Evolutionary conservation across 2,888 invertebrate genomes (phyloP), one percentile per base, ranked within the genome.

Genomic region (Erpobdella octoculata): DNA sequence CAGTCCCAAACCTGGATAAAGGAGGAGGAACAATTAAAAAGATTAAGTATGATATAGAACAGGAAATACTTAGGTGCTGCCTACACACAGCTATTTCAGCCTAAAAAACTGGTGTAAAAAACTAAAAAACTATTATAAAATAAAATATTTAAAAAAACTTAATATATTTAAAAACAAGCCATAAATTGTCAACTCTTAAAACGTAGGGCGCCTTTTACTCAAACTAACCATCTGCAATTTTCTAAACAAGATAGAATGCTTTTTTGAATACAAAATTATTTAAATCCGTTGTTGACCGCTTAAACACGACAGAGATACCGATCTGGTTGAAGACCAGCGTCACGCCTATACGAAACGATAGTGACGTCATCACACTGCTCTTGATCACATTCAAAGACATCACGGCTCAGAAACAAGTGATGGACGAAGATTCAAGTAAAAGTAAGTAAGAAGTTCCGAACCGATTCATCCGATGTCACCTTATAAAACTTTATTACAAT

Each of bases 331-430:
- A 97, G 81, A 89, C 97, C 80, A 96, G 97, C 86, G 91, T 97
- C 85, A 95, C 97, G 76, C 97, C 97, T 76, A 97, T 98, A 86
- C 92, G 93, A 85, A 98, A 98, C 90, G 97, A 98, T 87, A 89
- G 96, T 85, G 96, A 98, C 86, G 89, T 94, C 85, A 97, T 98
- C 81, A 97, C 98, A 80, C 88, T 98, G 84, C 97, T 97, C 87
- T 88, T 98, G 83, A 89, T 96, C 83, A 97, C 97, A 77, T 97
- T 98, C 88, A 90, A 97, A 84, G 98, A 98, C 86, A 98, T 98
- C 86, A 98, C 98, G 74, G 96, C 98, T 77, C 88, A 98, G 82
- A 98, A 98, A 85, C 96, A 98, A 85, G 97, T 98, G 78, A 93
- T 98, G 86, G 93, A 95, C 82, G 97, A 98, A 48, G 76, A 90